Conservation (phyloP, 1,140 invertebrate genomes). For the Oedothorax gibbosus region DNA sequence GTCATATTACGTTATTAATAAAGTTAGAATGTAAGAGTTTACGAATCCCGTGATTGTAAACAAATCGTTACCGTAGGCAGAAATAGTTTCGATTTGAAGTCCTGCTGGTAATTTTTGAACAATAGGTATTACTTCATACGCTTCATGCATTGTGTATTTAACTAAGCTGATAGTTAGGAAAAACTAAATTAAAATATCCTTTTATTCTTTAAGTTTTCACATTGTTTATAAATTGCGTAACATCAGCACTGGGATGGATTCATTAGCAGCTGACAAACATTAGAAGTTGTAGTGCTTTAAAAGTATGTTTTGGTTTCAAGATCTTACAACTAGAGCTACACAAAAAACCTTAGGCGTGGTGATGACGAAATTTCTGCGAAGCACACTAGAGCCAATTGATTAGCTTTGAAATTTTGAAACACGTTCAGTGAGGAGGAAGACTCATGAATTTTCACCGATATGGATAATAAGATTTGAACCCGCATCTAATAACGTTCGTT, state of each 20-base stretch:
- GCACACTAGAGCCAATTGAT: too few relatives aligned
- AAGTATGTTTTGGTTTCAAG: too few relatives aligned
- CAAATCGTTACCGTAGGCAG: slow-evolving; percentile 82
- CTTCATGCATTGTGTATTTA: slow-evolving; percentile 81
- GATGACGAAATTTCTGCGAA: too few relatives aligned
- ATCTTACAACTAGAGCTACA: too few relatives aligned
- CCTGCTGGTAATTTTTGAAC: slow-evolving; percentile 80
- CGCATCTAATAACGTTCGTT: too few relatives aligned
- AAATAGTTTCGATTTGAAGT: slow-evolving; percentile 89
- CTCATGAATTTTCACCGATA: too few relatives aligned
- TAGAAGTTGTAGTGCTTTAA: too few relatives aligned
- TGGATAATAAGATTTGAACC: too few relatives aligned
- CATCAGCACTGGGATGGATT: neutral
- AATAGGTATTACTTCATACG: slow-evolving; percentile 80
- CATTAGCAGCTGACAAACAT: too few relatives aligned
- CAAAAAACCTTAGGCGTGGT: too few relatives aligned
- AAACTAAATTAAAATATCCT: neutral
- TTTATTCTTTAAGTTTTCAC: neutral
- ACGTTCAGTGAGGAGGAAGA: too few relatives aligned
- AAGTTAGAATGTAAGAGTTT: slow-evolving; percentile 17
- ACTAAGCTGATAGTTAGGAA: neutral
- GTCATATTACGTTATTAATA: slow-evolving; percentile 19
- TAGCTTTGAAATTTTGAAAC: too few relatives aligned
- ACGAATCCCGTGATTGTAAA: neutral
- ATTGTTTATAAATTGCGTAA: slow-evolving; percentile 21